Conservation (phyloP, 2,888 invertebrate species). For the Schrankia costaestrigalis region DNA sequence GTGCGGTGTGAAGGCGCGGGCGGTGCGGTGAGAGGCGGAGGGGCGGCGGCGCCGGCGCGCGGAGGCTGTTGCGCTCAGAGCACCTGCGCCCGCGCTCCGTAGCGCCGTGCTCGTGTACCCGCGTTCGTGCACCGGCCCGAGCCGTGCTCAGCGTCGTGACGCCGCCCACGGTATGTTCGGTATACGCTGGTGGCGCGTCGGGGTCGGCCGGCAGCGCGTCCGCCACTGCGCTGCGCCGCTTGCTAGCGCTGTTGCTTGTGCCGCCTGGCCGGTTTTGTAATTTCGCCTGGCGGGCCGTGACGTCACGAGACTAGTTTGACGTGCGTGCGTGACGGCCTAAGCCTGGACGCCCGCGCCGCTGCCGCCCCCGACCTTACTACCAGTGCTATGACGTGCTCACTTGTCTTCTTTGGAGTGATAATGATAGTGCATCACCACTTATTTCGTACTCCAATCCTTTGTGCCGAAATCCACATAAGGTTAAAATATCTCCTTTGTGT, state of each 20-base stretch:
- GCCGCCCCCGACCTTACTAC: slow-evolving; percentile 71
- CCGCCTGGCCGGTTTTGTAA: slow-evolving; percentile 76
- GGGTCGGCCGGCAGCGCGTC: slow-evolving; percentile 76
- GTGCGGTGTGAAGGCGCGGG: slow-evolving; percentile 67
- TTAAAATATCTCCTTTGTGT: too few species aligned
- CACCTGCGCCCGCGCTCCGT: slow-evolving; percentile 84
- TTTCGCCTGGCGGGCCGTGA: slow-evolving; percentile 75
- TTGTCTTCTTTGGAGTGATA: slow-evolving; percentile 47
- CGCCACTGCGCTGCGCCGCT: slow-evolving; percentile 71
- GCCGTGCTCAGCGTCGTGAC: slow-evolving; percentile 67
- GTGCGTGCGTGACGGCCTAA: slow-evolving; percentile 73
- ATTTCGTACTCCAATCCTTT: slow-evolving; percentile 13
- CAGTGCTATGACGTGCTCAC: slow-evolving; percentile 73
- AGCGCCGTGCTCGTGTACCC: slow-evolving; percentile 76
- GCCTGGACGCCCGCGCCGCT: slow-evolving; percentile 66
- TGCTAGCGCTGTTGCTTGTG: slow-evolving; percentile 56
- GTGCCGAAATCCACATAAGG: slow-evolving; percentile 5
- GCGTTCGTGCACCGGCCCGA: slow-evolving; percentile 66
- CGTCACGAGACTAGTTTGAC: slow-evolving; percentile 79
- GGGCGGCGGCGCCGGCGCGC: slow-evolving; percentile 80
- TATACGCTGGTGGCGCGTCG: slow-evolving; percentile 69
- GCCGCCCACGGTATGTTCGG: slow-evolving; percentile 77
- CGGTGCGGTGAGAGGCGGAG: slow-evolving; percentile 72
- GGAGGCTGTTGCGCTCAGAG: slow-evolving; percentile 85
- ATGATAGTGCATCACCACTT: slow-evolving; percentile 21